phyloP scores from a whole-genome alignment of 2,797 vertebrate genomes.

The Pantherophis alleghaniensis region DNA sequence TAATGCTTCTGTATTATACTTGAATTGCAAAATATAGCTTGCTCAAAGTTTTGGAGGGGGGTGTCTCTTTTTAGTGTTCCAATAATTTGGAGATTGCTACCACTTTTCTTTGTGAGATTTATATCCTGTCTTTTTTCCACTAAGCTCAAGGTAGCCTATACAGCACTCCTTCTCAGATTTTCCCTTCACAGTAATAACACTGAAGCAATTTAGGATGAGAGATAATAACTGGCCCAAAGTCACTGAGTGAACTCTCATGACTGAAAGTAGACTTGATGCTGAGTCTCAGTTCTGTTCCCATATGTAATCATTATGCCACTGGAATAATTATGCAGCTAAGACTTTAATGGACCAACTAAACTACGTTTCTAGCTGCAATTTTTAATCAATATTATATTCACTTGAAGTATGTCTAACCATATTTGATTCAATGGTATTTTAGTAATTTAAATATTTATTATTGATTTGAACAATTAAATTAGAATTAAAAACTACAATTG shows the following conservation, averaged over 20 bases:
- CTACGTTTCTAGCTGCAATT: background rate
- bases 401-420: background rate
- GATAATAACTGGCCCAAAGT: background rate
- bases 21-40: background rate
- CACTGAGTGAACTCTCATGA: background rate
- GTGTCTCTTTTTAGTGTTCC: background rate
- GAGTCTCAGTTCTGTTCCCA: background rate
- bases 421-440: background rate
- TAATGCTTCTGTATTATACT: background rate
- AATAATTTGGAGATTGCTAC: background rate
- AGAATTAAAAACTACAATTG: background rate
- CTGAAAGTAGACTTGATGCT: background rate
- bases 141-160: background rate
- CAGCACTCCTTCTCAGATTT: background rate
- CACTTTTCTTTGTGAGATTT: background rate
- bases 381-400: slow-evolving; percentile 7
- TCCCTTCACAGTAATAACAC: background rate
- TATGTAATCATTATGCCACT: background rate
- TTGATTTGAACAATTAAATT: slow-evolving; percentile 5
- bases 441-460: background rate
- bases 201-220: background rate
- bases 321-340: background rate
- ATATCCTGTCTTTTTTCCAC: background rate
- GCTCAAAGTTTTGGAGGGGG: background rate
- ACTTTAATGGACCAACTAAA: background rate